These are phyloP conservation scores for Mya arenaria DNA, from an alignment of 1,140 invertebrate genomes.

Conservation along the genomic window DNA sequence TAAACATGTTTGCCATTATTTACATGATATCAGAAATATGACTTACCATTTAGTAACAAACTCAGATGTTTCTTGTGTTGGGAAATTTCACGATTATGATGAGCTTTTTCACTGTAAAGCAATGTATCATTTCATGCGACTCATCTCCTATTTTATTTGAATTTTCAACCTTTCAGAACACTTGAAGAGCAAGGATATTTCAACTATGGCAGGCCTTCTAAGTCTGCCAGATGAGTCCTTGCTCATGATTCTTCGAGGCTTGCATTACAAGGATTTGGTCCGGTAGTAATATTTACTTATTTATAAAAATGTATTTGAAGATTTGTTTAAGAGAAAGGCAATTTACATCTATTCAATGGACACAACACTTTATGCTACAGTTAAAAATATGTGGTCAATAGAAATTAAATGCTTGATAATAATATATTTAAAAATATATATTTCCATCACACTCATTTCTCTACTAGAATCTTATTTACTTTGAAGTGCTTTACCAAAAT, in stretches of 20 bases:
- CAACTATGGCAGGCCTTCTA: not conserved
- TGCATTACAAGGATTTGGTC: constrained; percentile 30
- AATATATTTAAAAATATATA: not conserved
- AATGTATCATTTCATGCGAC: too few species aligned
- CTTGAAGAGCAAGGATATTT: too few species aligned
- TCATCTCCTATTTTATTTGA: too few species aligned
- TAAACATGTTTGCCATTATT: too few species aligned
- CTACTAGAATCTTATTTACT: not conserved
- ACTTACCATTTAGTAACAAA: too few species aligned
- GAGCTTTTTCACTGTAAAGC: too few species aligned
- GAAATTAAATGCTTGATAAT: not conserved
- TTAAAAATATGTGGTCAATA: not conserved
- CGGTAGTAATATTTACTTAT: not conserved
- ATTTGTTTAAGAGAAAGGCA: not conserved
- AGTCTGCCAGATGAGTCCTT: constrained; percentile 38
- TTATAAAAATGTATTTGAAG: not conserved
- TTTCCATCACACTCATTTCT: not conserved
- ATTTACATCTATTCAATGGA: not conserved
- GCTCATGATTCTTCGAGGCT: constrained; percentile 12
- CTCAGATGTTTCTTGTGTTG: too few species aligned
- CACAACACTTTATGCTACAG: not conserved
- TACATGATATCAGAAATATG: too few species aligned
- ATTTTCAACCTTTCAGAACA: too few species aligned
- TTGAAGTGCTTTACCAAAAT: not conserved
- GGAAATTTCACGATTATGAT: too few species aligned